Percentiles rank a stretch among this genome's conserved stretches.
These are phyloP conservation scores for Hydrotaea diabolus DNA, from an alignment of 2,888 invertebrate species.

Conservation along the genomic window DNA sequence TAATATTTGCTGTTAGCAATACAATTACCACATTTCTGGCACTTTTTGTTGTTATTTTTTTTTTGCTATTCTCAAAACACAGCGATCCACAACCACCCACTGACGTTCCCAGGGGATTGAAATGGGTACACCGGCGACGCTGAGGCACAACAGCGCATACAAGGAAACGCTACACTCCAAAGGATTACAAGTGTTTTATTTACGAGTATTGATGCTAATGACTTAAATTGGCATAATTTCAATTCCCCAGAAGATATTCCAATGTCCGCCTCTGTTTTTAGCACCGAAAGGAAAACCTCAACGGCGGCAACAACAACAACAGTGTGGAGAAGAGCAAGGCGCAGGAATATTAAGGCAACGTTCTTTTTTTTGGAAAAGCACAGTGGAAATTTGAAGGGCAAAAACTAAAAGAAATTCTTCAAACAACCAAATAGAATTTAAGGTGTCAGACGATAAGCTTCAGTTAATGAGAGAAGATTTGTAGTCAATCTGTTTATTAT, in stretches of 20 bases:
- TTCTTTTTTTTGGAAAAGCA: background rate
- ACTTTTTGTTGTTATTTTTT: constrained; percentile 4
- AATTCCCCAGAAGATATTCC: constrained; percentile 32
- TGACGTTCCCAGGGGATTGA: background rate
- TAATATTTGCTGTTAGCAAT: constrained; percentile 12
- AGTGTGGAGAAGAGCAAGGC: background rate
- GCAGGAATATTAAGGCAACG: too few species aligned
- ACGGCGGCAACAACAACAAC: background rate
- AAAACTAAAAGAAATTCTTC: too few species aligned
- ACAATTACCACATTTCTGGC: constrained; percentile 19
- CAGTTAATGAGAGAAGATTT: too few species aligned
- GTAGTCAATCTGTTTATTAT: too few species aligned
- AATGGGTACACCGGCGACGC: background rate
- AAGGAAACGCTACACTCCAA: constrained; percentile 10
- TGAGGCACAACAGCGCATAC: background rate
- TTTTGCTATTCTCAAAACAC: background rate
- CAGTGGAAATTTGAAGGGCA: too few species aligned
- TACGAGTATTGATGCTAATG: constrained; percentile 32
- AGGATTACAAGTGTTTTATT: constrained; percentile 36
- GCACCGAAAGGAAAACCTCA: too few species aligned
- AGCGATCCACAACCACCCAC: background rate
- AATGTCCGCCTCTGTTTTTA: background rate
- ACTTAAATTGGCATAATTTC: constrained; percentile 35
- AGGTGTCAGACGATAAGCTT: too few species aligned
- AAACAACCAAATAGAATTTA: too few species aligned